Evolutionary conservation across 2,113 vertebrate genomes (phyloP).

Genomic region (Monarcha castaneiventris): DNA sequence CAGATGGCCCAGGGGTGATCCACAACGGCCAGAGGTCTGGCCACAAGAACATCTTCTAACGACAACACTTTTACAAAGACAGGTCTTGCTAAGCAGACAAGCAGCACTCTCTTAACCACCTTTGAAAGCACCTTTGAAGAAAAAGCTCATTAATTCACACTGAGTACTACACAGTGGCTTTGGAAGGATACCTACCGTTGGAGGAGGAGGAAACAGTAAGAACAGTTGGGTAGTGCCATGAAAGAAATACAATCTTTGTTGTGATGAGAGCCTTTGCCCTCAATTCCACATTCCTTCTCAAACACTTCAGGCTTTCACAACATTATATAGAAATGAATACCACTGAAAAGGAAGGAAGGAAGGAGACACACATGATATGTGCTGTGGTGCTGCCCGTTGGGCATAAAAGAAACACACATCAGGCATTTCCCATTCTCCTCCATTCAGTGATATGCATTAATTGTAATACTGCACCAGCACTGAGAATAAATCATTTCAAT

Average conservation of each 20-base stretch:
- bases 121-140: not conserved
- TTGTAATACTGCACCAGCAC: not conserved
- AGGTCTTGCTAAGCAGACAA: constrained; percentile 15
- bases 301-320: not conserved
- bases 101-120: not conserved
- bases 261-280: not conserved
- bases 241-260: not conserved
- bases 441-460: constrained; percentile 27
- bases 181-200: constrained; percentile 53
- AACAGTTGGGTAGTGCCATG: not conserved
- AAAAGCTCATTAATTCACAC: constrained; percentile 1
- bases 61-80: not conserved
- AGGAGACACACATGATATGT: constrained; percentile 53
- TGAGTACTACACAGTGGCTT: not conserved
- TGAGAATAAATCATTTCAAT: not conserved
- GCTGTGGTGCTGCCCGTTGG: not conserved
- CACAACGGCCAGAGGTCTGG: not conserved
- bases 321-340: not conserved
- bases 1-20: not conserved
- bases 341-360: constrained; percentile 39
- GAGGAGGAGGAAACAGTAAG: not conserved
- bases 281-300: not conserved
- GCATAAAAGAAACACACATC: constrained; percentile 36
- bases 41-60: not conserved
- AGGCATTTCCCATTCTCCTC: constrained; percentile 44